These are phyloP conservation scores for Noctua comes DNA, from an alignment of 2,888 invertebrate species.

Conservation along the genomic window DNA sequence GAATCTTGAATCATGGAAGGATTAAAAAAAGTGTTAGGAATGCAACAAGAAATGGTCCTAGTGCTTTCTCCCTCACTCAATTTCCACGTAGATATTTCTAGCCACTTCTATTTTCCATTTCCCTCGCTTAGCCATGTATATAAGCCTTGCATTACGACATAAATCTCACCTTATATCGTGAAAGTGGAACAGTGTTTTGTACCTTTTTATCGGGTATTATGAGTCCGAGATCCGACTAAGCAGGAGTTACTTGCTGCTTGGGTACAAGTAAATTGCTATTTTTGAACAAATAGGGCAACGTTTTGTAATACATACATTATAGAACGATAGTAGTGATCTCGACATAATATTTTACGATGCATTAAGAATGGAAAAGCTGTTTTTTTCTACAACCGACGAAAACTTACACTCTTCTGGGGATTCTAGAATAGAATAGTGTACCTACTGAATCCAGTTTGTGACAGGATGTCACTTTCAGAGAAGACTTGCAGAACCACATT, in stretches of 20 bases:
- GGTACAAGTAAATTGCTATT: background rate
- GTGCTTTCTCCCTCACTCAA: background rate
- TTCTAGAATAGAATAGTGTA: background rate
- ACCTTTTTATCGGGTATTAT: constrained; percentile 26
- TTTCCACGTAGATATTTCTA: background rate
- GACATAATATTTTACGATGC: background rate
- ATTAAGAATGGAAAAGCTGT: background rate
- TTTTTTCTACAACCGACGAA: background rate
- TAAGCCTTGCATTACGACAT: constrained; percentile 43
- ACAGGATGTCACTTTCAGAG: background rate
- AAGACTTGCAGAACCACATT: background rate
- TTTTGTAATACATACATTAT: background rate
- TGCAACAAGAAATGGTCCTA: background rate
- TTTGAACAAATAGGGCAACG: background rate
- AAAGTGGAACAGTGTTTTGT: constrained; percentile 39
- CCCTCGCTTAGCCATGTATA: constrained; percentile 58
- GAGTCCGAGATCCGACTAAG: constrained; percentile 8
- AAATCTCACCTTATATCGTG: constrained; percentile 51
- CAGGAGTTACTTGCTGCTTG: constrained; percentile 5
- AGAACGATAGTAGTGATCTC: background rate
- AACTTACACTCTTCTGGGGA: background rate
- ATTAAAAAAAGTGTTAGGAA: background rate
- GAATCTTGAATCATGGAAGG: too few relatives aligned
- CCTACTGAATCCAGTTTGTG: background rate
- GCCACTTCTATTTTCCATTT: constrained; percentile 56